phyloP scores from a whole-genome alignment of 2,113 vertebrate species.

The Heteronetta atricapilla region DNA sequence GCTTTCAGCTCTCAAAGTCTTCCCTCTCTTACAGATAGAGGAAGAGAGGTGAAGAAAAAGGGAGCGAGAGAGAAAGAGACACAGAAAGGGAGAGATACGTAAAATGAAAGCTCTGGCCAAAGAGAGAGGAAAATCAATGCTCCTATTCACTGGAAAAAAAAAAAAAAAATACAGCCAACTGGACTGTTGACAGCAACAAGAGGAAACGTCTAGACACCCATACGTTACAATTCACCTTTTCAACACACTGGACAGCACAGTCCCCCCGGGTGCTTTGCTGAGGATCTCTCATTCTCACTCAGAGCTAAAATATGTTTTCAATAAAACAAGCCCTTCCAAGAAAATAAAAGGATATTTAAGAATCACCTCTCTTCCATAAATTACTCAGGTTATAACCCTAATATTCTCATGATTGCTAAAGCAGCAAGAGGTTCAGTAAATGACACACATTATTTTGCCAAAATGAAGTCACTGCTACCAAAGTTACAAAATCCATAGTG shows the following conservation, averaged over 20 bases:
- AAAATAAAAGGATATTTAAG: slow-evolving; percentile 49
- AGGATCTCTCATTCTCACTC: slow-evolving; percentile 58
- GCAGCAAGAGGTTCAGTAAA: slow-evolving; percentile 55
- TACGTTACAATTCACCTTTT: slow-evolving; percentile 64
- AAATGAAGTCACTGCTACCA: slow-evolving; percentile 73
- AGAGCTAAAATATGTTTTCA: slow-evolving; percentile 60
- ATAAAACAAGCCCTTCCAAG: slow-evolving; percentile 56
- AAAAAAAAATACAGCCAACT: slow-evolving; percentile 36
- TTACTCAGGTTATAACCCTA: slow-evolving; percentile 73
- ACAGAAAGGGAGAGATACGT: slow-evolving; percentile 46
- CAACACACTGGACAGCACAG: slow-evolving; percentile 46
- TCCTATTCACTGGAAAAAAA: slow-evolving; percentile 67
- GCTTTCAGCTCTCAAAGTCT: slow-evolving; percentile 27
- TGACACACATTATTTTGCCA: slow-evolving; percentile 68
- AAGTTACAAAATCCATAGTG: slow-evolving; percentile 67
- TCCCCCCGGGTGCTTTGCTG: slow-evolving; percentile 15
- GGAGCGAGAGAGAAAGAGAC: slow-evolving; percentile 16
- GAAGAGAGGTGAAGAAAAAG: slow-evolving; percentile 29
- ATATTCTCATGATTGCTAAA: slow-evolving; percentile 61
- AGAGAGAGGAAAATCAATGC: slow-evolving; percentile 67
- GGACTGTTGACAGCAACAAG: slow-evolving; percentile 60
- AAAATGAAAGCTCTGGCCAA: slow-evolving; percentile 60
- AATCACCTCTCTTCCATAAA: slow-evolving; percentile 69
- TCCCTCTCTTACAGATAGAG: slow-evolving; percentile 24
- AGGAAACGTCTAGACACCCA: slow-evolving; percentile 61